These are phyloP conservation scores for Ciconia stormi DNA, from an alignment of 2,113 vertebrate genomes.

Conservation along the genomic window DNA sequence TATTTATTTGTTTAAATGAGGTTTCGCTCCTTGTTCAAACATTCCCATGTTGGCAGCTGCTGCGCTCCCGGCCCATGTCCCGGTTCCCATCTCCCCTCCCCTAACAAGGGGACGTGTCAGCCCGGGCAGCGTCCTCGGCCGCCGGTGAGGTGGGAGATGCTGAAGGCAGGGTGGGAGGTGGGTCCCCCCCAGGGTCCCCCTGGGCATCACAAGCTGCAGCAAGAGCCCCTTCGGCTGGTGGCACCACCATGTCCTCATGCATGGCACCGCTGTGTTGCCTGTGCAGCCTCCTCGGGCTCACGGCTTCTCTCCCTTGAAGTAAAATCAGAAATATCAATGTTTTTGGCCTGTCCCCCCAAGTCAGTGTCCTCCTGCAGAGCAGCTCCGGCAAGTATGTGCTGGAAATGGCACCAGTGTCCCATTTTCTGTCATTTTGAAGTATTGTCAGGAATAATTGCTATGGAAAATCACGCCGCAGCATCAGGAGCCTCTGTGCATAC, in stretches of 20 bases:
- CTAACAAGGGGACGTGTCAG: not conserved
- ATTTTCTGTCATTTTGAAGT: not conserved
- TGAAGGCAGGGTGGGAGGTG: not conserved
- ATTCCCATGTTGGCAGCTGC: constrained; percentile 50
- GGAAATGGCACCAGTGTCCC: accelerated
- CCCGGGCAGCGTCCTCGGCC: accelerated
- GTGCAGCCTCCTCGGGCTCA: accelerated
- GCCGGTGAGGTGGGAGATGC: not conserved
- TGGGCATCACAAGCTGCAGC: not conserved
- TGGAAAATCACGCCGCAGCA: accelerated
- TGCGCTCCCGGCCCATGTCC: not conserved
- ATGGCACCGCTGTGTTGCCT: accelerated
- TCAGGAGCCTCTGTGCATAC: not conserved
- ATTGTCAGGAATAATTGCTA: accelerated
- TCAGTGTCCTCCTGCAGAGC: not conserved
- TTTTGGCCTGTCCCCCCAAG: not conserved
- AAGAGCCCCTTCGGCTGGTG: not conserved
- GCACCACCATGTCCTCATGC: accelerated
- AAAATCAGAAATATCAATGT: not conserved
- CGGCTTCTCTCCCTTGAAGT: not conserved
- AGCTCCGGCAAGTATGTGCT: not conserved
- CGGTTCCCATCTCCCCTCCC: not conserved
- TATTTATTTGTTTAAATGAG: constrained; percentile 72
- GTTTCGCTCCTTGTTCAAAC: constrained; percentile 33
- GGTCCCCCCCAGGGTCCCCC: too few relatives aligned